These are phyloP conservation scores for Labrus mixtus DNA, from an alignment of 2,113 vertebrate species.

Conservation along the genomic window DNA sequence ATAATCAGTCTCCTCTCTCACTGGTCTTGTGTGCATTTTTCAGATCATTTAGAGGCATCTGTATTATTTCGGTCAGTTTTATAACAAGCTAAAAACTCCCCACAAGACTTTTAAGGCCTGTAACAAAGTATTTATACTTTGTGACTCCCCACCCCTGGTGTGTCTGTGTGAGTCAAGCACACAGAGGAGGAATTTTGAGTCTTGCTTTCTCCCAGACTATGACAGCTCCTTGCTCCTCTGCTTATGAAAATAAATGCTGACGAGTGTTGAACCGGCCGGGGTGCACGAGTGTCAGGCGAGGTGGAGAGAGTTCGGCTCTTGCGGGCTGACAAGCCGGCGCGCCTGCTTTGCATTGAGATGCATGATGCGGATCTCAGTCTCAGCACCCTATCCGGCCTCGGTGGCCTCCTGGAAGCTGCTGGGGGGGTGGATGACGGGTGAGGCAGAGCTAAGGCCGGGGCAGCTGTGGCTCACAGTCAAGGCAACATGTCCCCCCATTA, in stretches of 20 bases:
- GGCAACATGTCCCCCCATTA: constrained; percentile 48
- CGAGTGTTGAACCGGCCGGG: constrained; percentile 55
- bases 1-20: no score
- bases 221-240: constrained; percentile 58
- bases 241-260: constrained; percentile 75
- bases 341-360: constrained; percentile 75
- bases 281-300: constrained; percentile 35
- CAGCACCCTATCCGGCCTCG: constrained; percentile 7
- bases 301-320: constrained; percentile 50
- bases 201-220: constrained; percentile 7
- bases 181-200: constrained; percentile 5
- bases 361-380: constrained; percentile 45
- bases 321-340: constrained; percentile 61
- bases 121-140: not conserved
- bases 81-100: no score
- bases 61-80: no score
- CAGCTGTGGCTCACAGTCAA: constrained; percentile 30
- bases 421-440: constrained; percentile 1
- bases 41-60: no score
- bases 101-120: no score
- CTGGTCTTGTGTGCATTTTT: no score
- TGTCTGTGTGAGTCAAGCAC: constrained; percentile 17
- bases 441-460: constrained; percentile 19
- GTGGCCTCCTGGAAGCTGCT: constrained; percentile 13
- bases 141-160: not conserved